These are phyloP conservation scores for Palythoa heliodiscus DNA, from an alignment of 92 coral and sea anemone genomes.

Conservation along the genomic window DNA sequence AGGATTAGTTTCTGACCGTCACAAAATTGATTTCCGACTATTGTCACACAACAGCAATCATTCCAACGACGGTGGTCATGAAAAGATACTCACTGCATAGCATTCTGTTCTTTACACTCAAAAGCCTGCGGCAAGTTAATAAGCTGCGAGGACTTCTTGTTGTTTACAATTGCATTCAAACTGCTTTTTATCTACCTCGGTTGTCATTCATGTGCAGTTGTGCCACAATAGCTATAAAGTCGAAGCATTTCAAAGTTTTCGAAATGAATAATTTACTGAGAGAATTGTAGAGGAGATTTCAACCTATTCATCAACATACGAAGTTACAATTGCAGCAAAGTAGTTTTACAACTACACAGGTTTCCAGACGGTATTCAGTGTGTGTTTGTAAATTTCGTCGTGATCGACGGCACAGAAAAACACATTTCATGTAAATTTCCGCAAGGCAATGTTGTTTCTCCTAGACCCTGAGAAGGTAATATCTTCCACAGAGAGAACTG, in stretches of 20 bases:
- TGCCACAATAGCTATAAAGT: neutral
- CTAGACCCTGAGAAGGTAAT: neutral
- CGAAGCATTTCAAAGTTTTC: neutral
- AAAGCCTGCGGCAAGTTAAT: neutral
- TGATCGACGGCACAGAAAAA: neutral
- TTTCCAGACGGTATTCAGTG: neutral
- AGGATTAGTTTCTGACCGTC: neutral
- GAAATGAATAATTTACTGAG: constrained; percentile 6
- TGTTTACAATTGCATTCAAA: constrained; percentile 29
- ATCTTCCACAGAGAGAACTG: neutral
- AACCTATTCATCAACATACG: neutral
- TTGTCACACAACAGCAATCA: neutral
- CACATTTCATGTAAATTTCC: neutral
- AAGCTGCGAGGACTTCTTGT: neutral
- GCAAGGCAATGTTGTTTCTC: neutral
- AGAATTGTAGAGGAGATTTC: neutral
- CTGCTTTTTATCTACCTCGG: constrained; percentile 27
- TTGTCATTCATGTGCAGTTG: constrained; percentile 36
- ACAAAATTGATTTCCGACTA: neutral
- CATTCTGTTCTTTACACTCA: constrained; percentile 13
- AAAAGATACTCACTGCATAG: neutral
- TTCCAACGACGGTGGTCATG: neutral
- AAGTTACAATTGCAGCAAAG: neutral
- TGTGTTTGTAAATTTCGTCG: neutral
- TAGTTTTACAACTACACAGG: neutral